A percentile compares a stretch with the other conserved stretches of the same genome.
phyloP scores from a whole-genome alignment of 2,113 vertebrate genomes.

The Vulpes vulpes region DNA sequence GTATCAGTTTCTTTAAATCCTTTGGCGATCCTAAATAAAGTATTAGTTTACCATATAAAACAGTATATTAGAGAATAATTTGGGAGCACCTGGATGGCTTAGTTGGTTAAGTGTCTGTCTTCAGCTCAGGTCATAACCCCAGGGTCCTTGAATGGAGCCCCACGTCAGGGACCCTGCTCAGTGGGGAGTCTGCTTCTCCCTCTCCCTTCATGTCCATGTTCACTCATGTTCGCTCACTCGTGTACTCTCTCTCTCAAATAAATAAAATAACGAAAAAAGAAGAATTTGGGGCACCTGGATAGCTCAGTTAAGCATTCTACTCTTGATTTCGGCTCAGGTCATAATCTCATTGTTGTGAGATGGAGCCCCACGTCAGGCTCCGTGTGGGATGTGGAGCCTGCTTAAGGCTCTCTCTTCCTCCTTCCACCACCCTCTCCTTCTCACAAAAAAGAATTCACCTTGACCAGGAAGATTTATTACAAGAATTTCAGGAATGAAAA shows the following conservation, averaged over 20 bases:
- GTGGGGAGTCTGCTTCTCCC: neutral
- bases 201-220: neutral
- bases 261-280: no score
- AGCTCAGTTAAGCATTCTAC: no score
- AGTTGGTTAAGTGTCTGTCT: neutral
- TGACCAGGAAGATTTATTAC: neutral
- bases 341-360: neutral
- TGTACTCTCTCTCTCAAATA: no score
- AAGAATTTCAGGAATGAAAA: constrained; percentile 35
- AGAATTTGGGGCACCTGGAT: no score
- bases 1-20: neutral
- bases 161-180: neutral
- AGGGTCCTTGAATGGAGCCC: neutral
- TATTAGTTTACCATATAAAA: neutral
- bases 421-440: neutral
- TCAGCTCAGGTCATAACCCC: neutral
- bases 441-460: neutral
- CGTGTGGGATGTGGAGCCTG: no score
- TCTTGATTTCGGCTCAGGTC: neutral
- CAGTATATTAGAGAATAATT: neutral
- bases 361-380: neutral
- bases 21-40: neutral
- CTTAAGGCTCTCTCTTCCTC: neutral
- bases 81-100: neutral
- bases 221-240: no score